Evolutionary conservation across 2,888 invertebrate genomes (phyloP), one percentile per base, ranked within the genome.

Genomic region (Spilarctia lutea): DNA sequence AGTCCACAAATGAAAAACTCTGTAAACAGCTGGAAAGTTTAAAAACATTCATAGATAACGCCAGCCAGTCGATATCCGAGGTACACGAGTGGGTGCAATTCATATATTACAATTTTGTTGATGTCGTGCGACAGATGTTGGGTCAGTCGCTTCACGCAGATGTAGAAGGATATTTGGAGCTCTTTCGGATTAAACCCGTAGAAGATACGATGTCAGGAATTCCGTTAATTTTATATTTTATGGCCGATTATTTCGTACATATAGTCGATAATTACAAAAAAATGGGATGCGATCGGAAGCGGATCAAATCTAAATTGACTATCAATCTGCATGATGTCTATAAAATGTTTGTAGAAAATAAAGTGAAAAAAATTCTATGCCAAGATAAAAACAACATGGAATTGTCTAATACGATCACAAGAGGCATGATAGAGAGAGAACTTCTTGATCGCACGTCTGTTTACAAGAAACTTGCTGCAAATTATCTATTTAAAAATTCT

Each of bases 381-480:
- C 60, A 80, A 72, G 79, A 79, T 35, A 84, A 84, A 60, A 71
- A 78, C n/a, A 56, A 71, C 39, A 73, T 76, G 71, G 69, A 81
- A 20, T 56, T 80, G 4, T 77, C 42, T 48, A 76, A 70, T 16
- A 73, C 83, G 8, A 72, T 73, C 13, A 65, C 73, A 11, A 66
- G 68, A 11, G 45, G n/a, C 11, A 42, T 63, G 42, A 77, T 69
- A 24, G 71, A 84, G 2, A 79, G 70, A 27, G 79, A 81, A 39
- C 73, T 67, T 3, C 48, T 24, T n/a, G 72, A 73, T 24, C 79
- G 76, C 39, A 71, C 76, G 13, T 11, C 39, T 3, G 76, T 68
- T n/a, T 79, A 84, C 60, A 81, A 77, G 48, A 75, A 78, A 68
- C 39, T 84, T 2, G 83, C 74, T 0, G 78, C 79, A 0, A 79